Evolutionary conservation across 1,140 invertebrate species (phyloP), one percentile per base, ranked within the genome.

Genomic region (Heliconius congener): DNA sequence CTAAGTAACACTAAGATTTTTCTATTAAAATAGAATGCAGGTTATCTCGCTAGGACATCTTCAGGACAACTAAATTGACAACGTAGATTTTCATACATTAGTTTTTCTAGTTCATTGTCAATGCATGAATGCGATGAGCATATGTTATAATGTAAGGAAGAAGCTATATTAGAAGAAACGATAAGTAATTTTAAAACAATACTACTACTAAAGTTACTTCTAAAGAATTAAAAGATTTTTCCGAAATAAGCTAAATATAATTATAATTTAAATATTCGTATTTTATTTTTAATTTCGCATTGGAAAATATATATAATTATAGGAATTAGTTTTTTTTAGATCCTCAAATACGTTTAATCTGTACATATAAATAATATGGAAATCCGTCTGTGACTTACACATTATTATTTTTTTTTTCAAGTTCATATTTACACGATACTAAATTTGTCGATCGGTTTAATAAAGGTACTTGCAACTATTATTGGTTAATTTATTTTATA

Each of bases 41-140:
- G 60, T 66, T 66, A 66, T 27, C 23, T 66, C 60, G 11, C 23
- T 37, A 42, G 27, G 66, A 34, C 19, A 57, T 46, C 46, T 77
- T 30, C 46, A 60, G 23, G 11, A 50, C 37, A 70, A 80, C 78
- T 80, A 50, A 80, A 57, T 80, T 52, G 39, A 57, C 37, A 27
- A 71, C 27, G 76, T 23, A 30, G 46, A 50, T 76, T 75, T 80
- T 80, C 71, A 71, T 27, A 55, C 57, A n/a, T 73, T 30, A 3
- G 39, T 30, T 66, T 55, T 81, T 81, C 71, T 81, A 81, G 76
- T 77, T 81, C 80, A 81, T 74, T 81, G 80, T 71, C 80, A 81
- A 66, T 76, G 46, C 42, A 37, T 60, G 46, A 34, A 34, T 76
- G 73, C 9, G 73, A 71, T 39, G 71, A 71, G 71, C 37, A 39